phyloP scores from a whole-genome alignment of 1,140 invertebrate species.

The Geopemphigus sp. region DNA sequence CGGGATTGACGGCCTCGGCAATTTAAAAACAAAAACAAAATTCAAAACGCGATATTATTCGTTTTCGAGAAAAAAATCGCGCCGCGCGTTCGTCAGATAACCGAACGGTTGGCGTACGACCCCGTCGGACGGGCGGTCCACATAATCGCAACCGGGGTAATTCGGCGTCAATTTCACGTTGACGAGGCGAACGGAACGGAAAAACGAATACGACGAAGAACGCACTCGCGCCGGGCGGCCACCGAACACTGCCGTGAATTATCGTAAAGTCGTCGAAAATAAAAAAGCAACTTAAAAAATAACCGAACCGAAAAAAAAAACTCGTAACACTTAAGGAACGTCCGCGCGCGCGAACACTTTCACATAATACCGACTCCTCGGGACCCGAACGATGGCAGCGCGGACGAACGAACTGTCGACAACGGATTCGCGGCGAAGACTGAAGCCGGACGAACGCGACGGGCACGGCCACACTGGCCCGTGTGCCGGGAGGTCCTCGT shows the following conservation, averaged over 20 bases:
- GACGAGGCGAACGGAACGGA: not conserved
- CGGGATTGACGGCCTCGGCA: too few species aligned
- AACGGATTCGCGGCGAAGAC: constrained; percentile 38
- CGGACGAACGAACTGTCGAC: constrained; percentile 22
- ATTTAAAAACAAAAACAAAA: too few species aligned
- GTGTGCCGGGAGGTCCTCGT: not conserved
- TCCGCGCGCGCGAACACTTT: constrained; percentile 39
- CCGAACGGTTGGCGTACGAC: constrained; percentile 6
- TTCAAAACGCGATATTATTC: constrained; percentile 19
- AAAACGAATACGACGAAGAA: too few species aligned
- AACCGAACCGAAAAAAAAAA: not conserved
- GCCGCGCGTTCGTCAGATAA: constrained; percentile 38
- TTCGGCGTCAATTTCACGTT: too few species aligned
- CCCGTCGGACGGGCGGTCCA: constrained; percentile 6
- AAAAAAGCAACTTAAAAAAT: not conserved
- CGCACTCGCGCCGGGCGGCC: too few species aligned
- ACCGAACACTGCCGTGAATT: too few species aligned
- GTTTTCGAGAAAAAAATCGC: not conserved
- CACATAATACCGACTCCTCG: not conserved
- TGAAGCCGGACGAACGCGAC: constrained; percentile 2
- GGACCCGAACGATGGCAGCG: constrained; percentile 1
- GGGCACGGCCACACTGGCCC: constrained; percentile 30
- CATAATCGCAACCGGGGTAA: too few species aligned
- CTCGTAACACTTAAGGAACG: not conserved
- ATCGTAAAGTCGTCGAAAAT: not conserved